These are phyloP conservation scores for Drosophila maculinotata DNA, from an alignment of 2,888 invertebrate genomes.

Conservation along the genomic window DNA sequence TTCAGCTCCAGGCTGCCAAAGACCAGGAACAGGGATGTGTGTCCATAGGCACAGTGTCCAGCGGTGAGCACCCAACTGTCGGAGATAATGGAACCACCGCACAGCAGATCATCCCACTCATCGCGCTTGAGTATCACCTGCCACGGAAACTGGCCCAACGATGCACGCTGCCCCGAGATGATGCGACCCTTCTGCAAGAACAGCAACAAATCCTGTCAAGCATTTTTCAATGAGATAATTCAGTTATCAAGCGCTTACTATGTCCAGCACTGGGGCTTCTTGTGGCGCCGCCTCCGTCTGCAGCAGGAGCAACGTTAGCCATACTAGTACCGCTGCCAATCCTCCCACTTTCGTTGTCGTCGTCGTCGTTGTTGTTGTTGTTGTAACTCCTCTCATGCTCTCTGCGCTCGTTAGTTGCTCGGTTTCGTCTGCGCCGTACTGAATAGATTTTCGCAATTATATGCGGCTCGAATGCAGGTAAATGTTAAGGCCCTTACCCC, in stretches of 20 bases:
- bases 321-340: background rate
- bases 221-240: background rate
- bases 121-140: conserved; percentile 82
- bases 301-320: conserved; percentile 1
- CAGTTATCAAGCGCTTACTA: too few species aligned
- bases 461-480: conserved; percentile 36
- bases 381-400: conserved; percentile 14
- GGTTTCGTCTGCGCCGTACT: conserved; percentile 44
- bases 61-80: conserved; percentile 82
- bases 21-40: conserved; percentile 64
- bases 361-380: background rate
- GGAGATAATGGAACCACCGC: conserved; percentile 83
- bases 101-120: conserved; percentile 72
- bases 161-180: conserved; percentile 71
- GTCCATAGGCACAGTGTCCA: conserved; percentile 80
- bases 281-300: background rate
- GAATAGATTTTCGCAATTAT: conserved; percentile 58
- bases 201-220: background rate
- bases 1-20: conserved; percentile 77
- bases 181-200: conserved; percentile 72
- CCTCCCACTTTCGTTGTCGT: conserved; percentile 1
- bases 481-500: conserved; percentile 2
- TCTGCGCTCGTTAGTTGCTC: conserved; percentile 36
- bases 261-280: background rate
- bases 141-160: conserved; percentile 81